Base-by-base conservation (phyloP, 1,140 invertebrate species). In the Pristionchus pacificus region DNA sequence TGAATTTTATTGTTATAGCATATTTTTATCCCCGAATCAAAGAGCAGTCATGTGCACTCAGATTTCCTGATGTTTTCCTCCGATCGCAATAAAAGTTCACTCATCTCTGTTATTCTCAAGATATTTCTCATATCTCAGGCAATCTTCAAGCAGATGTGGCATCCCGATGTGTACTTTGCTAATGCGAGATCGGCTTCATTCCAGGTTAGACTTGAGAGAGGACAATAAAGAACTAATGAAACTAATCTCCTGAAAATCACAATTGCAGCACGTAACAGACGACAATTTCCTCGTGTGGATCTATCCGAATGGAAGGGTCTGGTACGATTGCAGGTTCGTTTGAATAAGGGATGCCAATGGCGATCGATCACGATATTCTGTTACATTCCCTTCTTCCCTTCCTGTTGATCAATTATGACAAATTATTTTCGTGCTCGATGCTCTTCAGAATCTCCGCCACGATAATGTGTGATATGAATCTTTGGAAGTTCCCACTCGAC, bases 401-500 rank as follows among this genome's bases (percentile, higher is more conserved):
- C n/a, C n/a, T n/a, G n/a, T n/a, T n/a, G n/a, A n/a, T n/a, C n/a
- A n/a, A n/a, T n/a, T n/a, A n/a, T n/a, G n/a, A 49, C 38, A 49
- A 49, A 49, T 49, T 49, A 49, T n/a, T n/a, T n/a, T n/a, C n/a
- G n/a, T n/a, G 19, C 6, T 19, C 38, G 6, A 49, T 19, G 6
- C 19, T 10, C 19, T 49, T 49, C 38, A 49, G 38, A 49, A 49
- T 49, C 38, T 49, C 38, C 38, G 38, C 38, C 6, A 49, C 38
- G 6, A 49, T 49, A 10, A 49, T 49, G 38, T 82, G 81, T 67
- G 83, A 80, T 67, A 82, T 83, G 81, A 70, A 83, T 63, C 68
- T 82, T 6, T 79, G 76, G 74, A 83, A 83, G 63, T 83, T 83
- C 66, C 81, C 81, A 10, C 59, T 83, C n/a, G 81, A 83, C 63